phyloP scores from a whole-genome alignment of 2,888 invertebrate genomes.

The Andrena camellia region DNA sequence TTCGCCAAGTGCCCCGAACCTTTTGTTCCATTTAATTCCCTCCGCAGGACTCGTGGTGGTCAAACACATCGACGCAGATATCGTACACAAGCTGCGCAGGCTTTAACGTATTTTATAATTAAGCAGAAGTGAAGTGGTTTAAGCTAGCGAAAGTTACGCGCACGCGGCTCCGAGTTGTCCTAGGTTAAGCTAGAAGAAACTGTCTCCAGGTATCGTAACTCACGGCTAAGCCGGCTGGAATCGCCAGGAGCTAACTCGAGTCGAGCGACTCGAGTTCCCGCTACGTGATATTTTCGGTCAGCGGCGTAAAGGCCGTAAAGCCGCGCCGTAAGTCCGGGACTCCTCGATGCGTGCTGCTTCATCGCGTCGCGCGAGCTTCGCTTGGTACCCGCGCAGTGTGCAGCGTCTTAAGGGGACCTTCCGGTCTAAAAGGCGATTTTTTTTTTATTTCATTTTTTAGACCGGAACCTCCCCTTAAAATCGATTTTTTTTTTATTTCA shows the following conservation, averaged over 20 bases:
- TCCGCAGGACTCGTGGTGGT: too few relatives aligned
- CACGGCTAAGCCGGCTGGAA: conserved; percentile 27
- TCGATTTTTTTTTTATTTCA: too few relatives aligned
- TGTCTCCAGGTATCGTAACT: conserved; percentile 23
- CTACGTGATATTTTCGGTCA: conserved; percentile 16
- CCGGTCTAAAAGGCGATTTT: too few relatives aligned
- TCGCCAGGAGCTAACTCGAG: not conserved
- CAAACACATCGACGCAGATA: too few relatives aligned
- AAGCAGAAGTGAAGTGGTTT: not conserved
- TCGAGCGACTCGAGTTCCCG: conserved; percentile 1
- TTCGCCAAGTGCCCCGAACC: not conserved
- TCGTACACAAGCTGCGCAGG: too few relatives aligned
- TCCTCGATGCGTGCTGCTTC: not conserved
- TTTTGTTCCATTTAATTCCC: too few relatives aligned
- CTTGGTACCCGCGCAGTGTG: too few relatives aligned
- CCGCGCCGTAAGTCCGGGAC: conserved; percentile 6
- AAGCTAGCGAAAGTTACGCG: not conserved
- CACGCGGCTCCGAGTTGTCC: not conserved
- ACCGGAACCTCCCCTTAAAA: too few relatives aligned
- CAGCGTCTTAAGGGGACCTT: too few relatives aligned
- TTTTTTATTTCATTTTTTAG: too few relatives aligned
- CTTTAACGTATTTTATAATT: not conserved
- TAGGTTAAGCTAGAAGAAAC: conserved; percentile 27
- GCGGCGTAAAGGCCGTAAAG: not conserved
- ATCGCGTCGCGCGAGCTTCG: too few relatives aligned